Evolutionary conservation across 2,797 vertebrate genomes (phyloP).

Genomic region (Buceros bicornis): DNA sequence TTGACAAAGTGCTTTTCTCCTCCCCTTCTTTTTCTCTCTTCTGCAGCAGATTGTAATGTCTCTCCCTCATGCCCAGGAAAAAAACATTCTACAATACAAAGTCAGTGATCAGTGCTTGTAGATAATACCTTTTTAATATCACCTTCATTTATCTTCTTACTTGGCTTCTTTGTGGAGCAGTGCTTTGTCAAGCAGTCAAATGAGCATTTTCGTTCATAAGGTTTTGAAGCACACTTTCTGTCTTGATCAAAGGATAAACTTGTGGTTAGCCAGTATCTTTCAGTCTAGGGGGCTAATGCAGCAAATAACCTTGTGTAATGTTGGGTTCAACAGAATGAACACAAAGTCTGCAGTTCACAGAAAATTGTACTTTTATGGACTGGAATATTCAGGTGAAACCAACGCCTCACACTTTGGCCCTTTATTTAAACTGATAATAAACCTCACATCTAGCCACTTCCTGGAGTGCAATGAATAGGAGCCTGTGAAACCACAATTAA

Average conservation of each 20-base stretch:
- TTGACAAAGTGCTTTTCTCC: background rate
- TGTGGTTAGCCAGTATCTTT: background rate
- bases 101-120: background rate
- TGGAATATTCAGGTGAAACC: slow-evolving; percentile 24
- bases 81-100: background rate
- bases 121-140: background rate
- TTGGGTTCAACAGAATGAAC: background rate
- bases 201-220: background rate
- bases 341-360: background rate
- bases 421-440: slow-evolving; percentile 38
- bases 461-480: slow-evolving; percentile 16
- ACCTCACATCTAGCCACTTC: slow-evolving; percentile 46
- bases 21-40: background rate
- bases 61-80: background rate
- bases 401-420: background rate
- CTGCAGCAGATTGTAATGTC: background rate
- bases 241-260: background rate
- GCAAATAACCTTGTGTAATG: background rate
- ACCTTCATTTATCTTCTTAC: background rate
- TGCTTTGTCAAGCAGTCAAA: background rate
- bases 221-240: background rate
- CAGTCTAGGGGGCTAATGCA: background rate
- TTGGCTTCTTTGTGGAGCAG: background rate
- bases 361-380: background rate
- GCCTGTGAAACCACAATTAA: slow-evolving; percentile 30